phyloP scores from a whole-genome alignment of 53 echinoderm and acorn worm species.

The Glandiceps talaboti region DNA sequence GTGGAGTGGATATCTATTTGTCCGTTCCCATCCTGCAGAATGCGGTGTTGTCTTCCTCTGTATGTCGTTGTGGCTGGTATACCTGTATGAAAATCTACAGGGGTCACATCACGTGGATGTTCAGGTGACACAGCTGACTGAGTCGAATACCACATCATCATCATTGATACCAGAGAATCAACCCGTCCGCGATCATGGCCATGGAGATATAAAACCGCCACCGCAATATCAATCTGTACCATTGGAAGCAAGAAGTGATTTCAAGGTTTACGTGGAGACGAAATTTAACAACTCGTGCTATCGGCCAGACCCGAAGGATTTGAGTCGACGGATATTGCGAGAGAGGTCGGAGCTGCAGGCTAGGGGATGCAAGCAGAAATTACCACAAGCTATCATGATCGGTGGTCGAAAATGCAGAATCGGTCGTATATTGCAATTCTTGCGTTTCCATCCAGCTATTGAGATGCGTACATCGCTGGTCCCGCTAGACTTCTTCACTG shows the following conservation, averaged over 20 bases:
- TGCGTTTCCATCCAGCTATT: constrained; percentile 73
- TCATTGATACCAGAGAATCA: no score
- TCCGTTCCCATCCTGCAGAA: neutral
- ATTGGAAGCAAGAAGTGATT: neutral
- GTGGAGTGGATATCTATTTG: neutral
- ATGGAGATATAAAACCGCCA: neutral
- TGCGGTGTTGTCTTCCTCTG: neutral
- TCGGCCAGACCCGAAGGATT: neutral
- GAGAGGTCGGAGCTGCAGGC: constrained; percentile 7
- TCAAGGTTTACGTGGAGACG: neutral
- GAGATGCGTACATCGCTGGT: constrained; percentile 29
- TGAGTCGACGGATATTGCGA: neutral
- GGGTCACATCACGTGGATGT: neutral
- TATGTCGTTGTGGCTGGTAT: neutral
- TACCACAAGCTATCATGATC: constrained; percentile 59
- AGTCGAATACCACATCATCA: no score
- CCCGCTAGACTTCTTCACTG: constrained; percentile 59
- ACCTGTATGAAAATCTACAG: neutral
- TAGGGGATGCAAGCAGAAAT: constrained; percentile 37
- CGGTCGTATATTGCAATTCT: constrained; percentile 59
- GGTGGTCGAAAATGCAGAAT: constrained; percentile 79
- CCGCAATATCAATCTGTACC: neutral
- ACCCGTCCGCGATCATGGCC: no score
- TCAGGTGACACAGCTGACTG: neutral
- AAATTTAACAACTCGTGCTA: neutral